Conservation (phyloP, 2,888 invertebrate genomes). For the Cremastobaeus sp. region DNA sequence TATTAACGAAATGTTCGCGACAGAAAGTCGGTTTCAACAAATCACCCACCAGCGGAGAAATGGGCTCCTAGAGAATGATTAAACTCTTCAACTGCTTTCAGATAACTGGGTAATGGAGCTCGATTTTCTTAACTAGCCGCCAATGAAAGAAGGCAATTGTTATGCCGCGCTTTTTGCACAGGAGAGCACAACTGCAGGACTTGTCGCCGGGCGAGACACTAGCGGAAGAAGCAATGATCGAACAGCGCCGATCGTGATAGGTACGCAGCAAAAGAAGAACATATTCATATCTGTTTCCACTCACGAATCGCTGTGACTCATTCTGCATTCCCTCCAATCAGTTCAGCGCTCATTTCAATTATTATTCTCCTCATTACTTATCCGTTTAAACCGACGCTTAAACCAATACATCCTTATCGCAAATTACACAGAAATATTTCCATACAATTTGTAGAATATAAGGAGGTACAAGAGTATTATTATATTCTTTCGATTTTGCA, state of each 20-base stretch:
- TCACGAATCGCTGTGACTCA: constrained; percentile 50
- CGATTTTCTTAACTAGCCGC: not conserved
- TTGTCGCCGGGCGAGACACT: too few relatives aligned
- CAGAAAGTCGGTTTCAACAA: not conserved
- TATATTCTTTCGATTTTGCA: too few relatives aligned
- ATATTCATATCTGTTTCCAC: constrained; percentile 47
- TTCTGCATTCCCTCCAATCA: constrained; percentile 47
- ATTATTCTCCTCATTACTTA: constrained; percentile 48
- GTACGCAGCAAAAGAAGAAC: too few relatives aligned
- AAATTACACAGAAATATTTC: too few relatives aligned
- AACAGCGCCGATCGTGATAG: constrained; percentile 18
- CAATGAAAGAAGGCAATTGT: too few relatives aligned
- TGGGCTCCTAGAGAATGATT: too few relatives aligned
- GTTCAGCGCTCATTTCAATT: constrained; percentile 38
- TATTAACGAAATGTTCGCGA: not conserved
- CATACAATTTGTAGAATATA: too few relatives aligned
- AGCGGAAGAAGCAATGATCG: constrained; percentile 45
- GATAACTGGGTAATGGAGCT: not conserved
- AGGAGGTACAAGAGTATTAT: too few relatives aligned
- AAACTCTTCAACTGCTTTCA: not conserved
- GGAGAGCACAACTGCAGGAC: too few relatives aligned
- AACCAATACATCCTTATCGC: constrained; percentile 10
- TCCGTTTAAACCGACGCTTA: constrained; percentile 30
- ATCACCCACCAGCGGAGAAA: constrained; percentile 8
- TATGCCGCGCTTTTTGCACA: not conserved